Evolutionary conservation across 2,113 vertebrate genomes (phyloP).

Genomic region (Calidris pugnax): DNA sequence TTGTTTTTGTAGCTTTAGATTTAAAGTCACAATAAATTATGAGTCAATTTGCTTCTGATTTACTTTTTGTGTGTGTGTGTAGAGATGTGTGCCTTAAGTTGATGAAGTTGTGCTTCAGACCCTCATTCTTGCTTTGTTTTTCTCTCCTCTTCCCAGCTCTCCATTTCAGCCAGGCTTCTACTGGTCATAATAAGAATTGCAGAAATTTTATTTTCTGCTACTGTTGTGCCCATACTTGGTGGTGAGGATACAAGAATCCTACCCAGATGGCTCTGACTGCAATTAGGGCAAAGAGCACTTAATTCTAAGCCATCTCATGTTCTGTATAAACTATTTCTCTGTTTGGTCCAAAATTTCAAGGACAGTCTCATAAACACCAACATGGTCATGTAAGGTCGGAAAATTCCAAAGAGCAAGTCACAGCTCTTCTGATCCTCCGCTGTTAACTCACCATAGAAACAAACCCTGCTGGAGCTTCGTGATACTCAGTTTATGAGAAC

Average conservation of each 20-base stretch:
- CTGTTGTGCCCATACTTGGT: not conserved
- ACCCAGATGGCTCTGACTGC: not conserved
- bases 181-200: not conserved
- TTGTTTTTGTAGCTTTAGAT: not conserved
- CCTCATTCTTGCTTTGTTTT: not conserved
- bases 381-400: not conserved
- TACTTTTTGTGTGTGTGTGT: not conserved
- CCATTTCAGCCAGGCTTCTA: not conserved
- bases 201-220: not conserved
- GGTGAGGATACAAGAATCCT: not conserved
- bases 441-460: conserved; percentile 52
- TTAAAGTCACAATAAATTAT: not conserved
- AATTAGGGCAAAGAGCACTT: not conserved
- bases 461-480: conserved; percentile 21
- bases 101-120: not conserved
- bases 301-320: not conserved
- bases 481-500: conserved; percentile 39
- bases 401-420: not conserved
- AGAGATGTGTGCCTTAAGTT: not conserved
- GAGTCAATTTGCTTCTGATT: not conserved
- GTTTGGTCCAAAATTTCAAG: conserved; percentile 4
- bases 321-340: not conserved
- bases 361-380: not conserved
- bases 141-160: not conserved
- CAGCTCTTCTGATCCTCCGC: not conserved